phyloP scores from a whole-genome alignment of 1,140 invertebrate species.

The Thaumatotibia leucotreta region DNA sequence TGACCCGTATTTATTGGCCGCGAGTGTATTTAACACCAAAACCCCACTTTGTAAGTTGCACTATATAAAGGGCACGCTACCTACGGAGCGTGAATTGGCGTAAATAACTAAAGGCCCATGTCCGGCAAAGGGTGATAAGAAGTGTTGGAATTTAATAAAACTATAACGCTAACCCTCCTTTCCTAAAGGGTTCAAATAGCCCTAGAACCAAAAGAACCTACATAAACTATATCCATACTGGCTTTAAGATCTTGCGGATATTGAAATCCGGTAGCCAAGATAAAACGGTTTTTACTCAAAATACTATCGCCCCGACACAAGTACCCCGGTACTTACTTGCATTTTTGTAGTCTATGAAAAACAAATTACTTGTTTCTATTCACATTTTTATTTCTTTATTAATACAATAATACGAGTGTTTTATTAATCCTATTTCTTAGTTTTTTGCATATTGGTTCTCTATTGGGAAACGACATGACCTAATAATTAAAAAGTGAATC shows the following conservation, averaged over 20 bases:
- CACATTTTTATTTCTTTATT: too few species aligned
- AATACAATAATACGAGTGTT: too few species aligned
- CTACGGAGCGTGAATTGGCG: not conserved
- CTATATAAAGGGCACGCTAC: not conserved
- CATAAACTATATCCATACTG: not conserved
- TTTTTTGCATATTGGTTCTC: too few species aligned
- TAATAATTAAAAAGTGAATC: too few species aligned
- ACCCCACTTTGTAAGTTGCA: not conserved
- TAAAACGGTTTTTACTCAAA: not conserved
- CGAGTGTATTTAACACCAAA: too few species aligned
- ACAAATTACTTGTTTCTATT: too few species aligned
- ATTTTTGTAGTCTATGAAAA: too few species aligned
- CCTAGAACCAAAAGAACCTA: not conserved
- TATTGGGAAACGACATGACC: too few species aligned
- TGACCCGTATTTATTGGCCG: too few species aligned
- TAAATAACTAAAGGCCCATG: not conserved
- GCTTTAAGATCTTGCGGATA: not conserved
- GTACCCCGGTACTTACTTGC: not conserved
- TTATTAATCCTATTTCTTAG: too few species aligned
- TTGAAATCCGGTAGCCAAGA: not conserved
- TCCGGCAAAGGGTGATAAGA: not conserved
- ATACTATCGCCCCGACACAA: not conserved
- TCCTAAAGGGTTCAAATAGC: not conserved
- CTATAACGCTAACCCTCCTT: not conserved
- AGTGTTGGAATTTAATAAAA: not conserved